These are phyloP conservation scores for Paradisaea rubra DNA, from an alignment of 2,113 vertebrate genomes.

Conservation along the genomic window DNA sequence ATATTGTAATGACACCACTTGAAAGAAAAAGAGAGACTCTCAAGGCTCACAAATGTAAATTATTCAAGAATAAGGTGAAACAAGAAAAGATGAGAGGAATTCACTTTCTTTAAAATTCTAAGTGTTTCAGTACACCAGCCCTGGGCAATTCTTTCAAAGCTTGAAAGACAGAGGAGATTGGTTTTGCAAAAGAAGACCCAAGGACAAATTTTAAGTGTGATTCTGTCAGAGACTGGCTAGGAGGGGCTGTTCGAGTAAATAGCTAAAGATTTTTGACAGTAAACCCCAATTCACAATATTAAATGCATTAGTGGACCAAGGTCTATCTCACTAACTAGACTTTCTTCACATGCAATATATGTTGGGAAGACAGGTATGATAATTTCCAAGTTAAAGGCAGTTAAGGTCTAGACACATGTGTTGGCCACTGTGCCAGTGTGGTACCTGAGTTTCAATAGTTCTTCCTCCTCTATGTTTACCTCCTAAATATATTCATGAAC, in stretches of 20 bases:
- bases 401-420: not conserved
- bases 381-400: not conserved
- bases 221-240: not conserved
- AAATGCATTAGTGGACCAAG: not conserved
- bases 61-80: slow-evolving; percentile 51
- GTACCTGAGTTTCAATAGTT: not conserved
- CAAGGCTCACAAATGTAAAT: slow-evolving; percentile 29
- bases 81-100: slow-evolving; percentile 43
- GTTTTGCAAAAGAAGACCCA: slow-evolving; percentile 16
- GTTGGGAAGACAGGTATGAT: not conserved
- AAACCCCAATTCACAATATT: not conserved
- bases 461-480: not conserved
- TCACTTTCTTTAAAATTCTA: slow-evolving; percentile 30
- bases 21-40: slow-evolving; percentile 21
- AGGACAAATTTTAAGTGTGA: not conserved
- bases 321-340: not conserved
- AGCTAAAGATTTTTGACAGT: not conserved
- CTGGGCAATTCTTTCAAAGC: slow-evolving; percentile 16
- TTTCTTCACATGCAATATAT: rapidly evolving
- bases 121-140: not conserved
- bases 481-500: not conserved
- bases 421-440: not conserved
- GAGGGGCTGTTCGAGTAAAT: not conserved
- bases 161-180: not conserved
- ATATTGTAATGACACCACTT: slow-evolving; percentile 17